Evolutionary conservation across 2,113 vertebrate genomes (phyloP).

Genomic region (Noturus placidus): DNA sequence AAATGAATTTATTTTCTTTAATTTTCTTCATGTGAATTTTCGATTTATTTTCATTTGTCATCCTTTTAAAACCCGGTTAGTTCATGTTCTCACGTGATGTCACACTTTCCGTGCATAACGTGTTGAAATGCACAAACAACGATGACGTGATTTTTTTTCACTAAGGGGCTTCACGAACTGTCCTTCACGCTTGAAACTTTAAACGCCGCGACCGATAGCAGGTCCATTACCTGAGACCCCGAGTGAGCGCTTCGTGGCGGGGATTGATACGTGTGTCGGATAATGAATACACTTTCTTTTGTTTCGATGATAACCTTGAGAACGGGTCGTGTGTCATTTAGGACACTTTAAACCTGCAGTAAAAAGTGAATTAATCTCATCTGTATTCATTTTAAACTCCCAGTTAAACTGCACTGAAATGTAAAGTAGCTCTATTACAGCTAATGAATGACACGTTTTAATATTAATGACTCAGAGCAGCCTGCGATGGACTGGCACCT

Average conservation of each 20-base stretch:
- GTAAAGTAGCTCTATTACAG: background rate
- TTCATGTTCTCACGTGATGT: too few relatives aligned
- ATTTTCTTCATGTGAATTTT: too few relatives aligned
- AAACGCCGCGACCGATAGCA: background rate
- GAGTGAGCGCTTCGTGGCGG: background rate
- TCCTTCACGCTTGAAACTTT: background rate
- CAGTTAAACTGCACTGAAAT: background rate
- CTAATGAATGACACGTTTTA: background rate
- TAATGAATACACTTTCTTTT: constrained; percentile 12
- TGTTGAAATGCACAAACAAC: too few relatives aligned
- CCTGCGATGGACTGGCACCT: too few relatives aligned
- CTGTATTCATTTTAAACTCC: constrained; percentile 2
- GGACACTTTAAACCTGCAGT: background rate
- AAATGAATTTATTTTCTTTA: too few relatives aligned
- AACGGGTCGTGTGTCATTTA: background rate
- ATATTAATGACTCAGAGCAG: constrained; percentile 22
- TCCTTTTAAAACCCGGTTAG: too few relatives aligned
- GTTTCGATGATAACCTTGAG: constrained; percentile 33
- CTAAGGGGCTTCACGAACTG: background rate
- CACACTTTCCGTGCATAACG: too few relatives aligned
- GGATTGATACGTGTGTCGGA: background rate
- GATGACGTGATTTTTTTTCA: background rate
- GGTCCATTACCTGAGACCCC: background rate
- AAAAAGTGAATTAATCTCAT: background rate
- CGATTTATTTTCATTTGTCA: too few relatives aligned